A percentile compares a stretch with the other conserved stretches of the same genome.
phyloP scores from a whole-genome alignment of 2,797 vertebrate species.

The Hirundo rustica region DNA sequence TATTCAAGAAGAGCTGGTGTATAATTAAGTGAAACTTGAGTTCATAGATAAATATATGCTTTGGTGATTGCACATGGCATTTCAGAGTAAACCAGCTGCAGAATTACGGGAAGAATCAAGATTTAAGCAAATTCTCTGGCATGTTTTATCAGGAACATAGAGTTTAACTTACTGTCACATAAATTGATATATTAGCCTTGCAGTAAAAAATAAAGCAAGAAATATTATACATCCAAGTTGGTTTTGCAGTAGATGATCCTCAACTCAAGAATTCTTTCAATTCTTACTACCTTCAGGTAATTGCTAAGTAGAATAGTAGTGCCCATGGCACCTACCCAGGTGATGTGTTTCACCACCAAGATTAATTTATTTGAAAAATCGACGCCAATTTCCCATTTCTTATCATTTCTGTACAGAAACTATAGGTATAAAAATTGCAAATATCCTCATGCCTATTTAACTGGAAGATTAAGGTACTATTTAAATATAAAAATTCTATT shows the following conservation, averaged over 20 bases:
- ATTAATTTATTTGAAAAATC: not conserved
- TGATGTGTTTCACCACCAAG: not conserved
- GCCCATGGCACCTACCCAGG: not conserved
- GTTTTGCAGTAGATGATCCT: not conserved
- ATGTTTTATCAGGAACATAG: not conserved
- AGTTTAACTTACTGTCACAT: not conserved
- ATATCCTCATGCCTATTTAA: not conserved
- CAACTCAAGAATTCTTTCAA: not conserved
- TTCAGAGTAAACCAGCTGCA: not conserved
- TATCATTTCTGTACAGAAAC: not conserved
- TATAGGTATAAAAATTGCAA: not conserved
- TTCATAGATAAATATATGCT: constrained; percentile 26
- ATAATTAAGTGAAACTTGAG: constrained; percentile 10
- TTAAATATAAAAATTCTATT: not conserved
- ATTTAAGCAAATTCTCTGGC: not conserved
- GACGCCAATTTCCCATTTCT: not conserved
- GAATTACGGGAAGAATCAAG: not conserved
- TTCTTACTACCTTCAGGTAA: not conserved
- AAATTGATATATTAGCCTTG: not conserved
- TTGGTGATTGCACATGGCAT: not conserved
- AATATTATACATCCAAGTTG: not conserved
- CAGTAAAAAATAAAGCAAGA: not conserved
- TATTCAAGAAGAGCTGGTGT: not conserved
- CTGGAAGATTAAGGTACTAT: too few species aligned
- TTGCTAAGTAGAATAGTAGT: not conserved